Base-by-base conservation (phyloP, 2,113 vertebrate species). In the Barbus barbus region DNA sequence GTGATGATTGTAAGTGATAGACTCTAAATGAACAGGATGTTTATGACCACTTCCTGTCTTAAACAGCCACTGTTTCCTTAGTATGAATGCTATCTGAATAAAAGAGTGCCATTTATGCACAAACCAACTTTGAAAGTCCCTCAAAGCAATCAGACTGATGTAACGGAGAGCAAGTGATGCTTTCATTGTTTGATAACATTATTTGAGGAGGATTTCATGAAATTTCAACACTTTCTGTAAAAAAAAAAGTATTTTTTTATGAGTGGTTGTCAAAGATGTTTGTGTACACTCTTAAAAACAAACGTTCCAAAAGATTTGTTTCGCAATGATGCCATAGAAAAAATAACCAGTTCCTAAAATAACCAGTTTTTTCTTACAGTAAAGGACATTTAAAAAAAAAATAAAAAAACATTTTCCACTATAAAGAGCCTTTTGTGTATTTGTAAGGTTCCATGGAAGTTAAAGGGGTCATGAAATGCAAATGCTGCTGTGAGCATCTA, bases 11-110 rank as follows among this genome's bases (percentile, higher is more conserved):
- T 51, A n/a, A 75, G 3, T 83, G 41, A 63, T 76, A 76, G 61
- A 65, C 36, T 67, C 74, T n/a, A 72, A 51, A 73, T 9, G n/a
- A 69, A 53, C 60, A 77, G 8, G 60, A 77, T 24, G 48, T 65
- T 56, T 44, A 31, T 61, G 20, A 86, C 81, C 80, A 72, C 44
- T 77, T 53, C 48, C 48, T 31, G 41, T 82, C 38, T 76, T n/a
- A 41, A 31, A 44, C 13, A 63, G 41, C 33, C 60, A 51, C 84
- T n/a, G 58, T 74, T 85, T 81, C 41, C 65, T 76, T 46, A 9
- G 7, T 22, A 36, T 28, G 33, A 38, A 51, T 36, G 22, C 65
- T 81, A 60, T 81, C 81, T 82, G 31, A 72, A 75, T 65, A 44
- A 58, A n/a, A 58, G 41, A 46, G 72, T 44, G 53, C 28, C 46